These are phyloP conservation scores for Trichoplusia ni DNA, from an alignment of 1,140 invertebrate species.

Conservation along the genomic window DNA sequence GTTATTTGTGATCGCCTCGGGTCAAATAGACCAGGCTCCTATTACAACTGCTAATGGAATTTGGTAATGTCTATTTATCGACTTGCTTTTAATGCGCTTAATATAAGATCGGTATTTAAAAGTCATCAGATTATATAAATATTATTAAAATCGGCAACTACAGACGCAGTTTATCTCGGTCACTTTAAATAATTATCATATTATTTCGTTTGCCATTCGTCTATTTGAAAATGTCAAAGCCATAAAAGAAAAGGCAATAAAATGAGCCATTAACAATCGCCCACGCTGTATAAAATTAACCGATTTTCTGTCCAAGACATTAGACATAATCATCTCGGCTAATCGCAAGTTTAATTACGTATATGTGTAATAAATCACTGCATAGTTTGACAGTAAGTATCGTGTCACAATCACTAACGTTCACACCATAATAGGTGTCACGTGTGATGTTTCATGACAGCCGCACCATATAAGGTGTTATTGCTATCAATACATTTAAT, in stretches of 20 bases:
- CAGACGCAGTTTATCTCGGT: no score
- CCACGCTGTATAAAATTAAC: neutral
- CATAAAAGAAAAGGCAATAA: conserved; percentile 3
- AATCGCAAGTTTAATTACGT: conserved; percentile 18
- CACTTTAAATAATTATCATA: neutral
- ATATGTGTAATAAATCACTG: conserved; percentile 23
- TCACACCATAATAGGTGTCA: conserved; percentile 47
- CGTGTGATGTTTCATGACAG: conserved; percentile 50
- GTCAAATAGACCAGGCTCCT: conserved; percentile 25
- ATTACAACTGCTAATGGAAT: conserved; percentile 30
- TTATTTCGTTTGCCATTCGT: neutral
- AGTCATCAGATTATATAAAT: no score
- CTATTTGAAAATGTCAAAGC: neutral
- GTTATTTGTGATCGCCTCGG: conserved; percentile 35
- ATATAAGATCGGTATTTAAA: no score
- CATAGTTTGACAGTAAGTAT: conserved; percentile 46
- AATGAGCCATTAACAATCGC: neutral
- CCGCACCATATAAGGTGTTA: conserved; percentile 52
- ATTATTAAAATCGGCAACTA: no score
- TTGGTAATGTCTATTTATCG: no score
- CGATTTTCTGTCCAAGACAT: neutral
- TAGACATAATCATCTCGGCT: neutral
- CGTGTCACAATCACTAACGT: conserved; percentile 38
- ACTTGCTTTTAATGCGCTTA: no score
- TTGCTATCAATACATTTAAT: conserved; percentile 67